These are phyloP conservation scores for Amphipoea lucens DNA, from an alignment of 2,888 invertebrate genomes.

Conservation along the genomic window DNA sequence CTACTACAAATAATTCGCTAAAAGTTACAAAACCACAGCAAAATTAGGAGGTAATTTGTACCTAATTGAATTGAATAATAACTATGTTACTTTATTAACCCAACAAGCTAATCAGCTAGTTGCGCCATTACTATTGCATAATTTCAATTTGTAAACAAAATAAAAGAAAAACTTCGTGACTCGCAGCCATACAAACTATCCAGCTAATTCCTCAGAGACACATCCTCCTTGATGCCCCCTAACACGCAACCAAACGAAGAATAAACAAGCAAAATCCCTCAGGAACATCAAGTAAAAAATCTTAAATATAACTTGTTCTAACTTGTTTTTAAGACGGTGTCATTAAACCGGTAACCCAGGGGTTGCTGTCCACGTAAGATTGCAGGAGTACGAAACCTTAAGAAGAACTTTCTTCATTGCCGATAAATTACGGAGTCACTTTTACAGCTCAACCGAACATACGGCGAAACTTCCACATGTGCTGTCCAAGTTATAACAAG, in stretches of 20 bases:
- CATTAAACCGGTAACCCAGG: constrained; percentile 68
- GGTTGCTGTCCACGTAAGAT: constrained; percentile 79
- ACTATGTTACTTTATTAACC: not conserved
- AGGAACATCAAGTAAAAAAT: constrained; percentile 51
- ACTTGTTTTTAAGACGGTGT: constrained; percentile 69
- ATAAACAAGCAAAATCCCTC: constrained; percentile 53
- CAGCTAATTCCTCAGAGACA: constrained; percentile 52
- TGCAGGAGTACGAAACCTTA: constrained; percentile 75
- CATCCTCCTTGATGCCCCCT: constrained; percentile 49
- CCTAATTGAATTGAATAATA: not conserved
- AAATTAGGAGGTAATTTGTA: not conserved
- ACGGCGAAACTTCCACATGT: constrained; percentile 81
- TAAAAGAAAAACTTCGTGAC: constrained; percentile 55
- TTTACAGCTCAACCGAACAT: constrained; percentile 88
- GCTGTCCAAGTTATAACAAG: constrained; percentile 67
- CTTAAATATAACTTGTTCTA: constrained; percentile 59
- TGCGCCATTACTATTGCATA: constrained; percentile 22
- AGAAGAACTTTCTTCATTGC: constrained; percentile 83
- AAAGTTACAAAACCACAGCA: not conserved
- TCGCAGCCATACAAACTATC: constrained; percentile 49
- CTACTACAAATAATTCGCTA: not conserved
- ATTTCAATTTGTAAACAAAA: constrained; percentile 59
- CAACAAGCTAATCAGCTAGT: constrained; percentile 3
- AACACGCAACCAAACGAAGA: constrained; percentile 61
- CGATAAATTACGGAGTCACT: constrained; percentile 89